phyloP scores from a whole-genome alignment of 2,888 invertebrate genomes.

The Helobdella robusta region DNA sequence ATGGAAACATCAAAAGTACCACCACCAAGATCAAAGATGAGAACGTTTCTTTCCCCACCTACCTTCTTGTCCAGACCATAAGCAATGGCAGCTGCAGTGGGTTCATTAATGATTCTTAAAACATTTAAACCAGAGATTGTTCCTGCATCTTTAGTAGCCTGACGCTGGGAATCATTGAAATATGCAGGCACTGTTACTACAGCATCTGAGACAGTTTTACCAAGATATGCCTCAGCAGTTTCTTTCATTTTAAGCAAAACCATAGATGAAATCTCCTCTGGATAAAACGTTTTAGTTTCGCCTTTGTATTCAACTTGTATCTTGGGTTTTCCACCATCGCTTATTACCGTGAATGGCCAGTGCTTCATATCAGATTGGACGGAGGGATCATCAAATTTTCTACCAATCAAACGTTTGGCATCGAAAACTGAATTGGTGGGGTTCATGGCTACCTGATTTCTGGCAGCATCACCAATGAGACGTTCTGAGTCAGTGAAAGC shows the following conservation, averaged over 20 bases:
- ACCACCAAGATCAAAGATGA: constrained; percentile 64
- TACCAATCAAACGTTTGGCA: constrained; percentile 64
- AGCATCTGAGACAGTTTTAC: constrained; percentile 51
- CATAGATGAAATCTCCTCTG: constrained; percentile 86
- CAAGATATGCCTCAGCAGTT: constrained; percentile 55
- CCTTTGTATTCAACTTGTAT: constrained; percentile 64
- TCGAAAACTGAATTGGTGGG: constrained; percentile 63
- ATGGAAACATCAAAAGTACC: constrained; percentile 93
- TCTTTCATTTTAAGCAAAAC: constrained; percentile 81
- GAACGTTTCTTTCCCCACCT: constrained; percentile 53
- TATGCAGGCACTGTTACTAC: constrained; percentile 50
- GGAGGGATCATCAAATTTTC: constrained; percentile 66
- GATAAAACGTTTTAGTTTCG: constrained; percentile 75
- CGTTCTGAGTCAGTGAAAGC: constrained; percentile 58
- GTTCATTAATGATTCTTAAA: constrained; percentile 68
- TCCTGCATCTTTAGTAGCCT: constrained; percentile 76
- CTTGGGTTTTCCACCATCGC: constrained; percentile 44
- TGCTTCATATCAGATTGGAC: constrained; percentile 71
- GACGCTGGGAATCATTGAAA: constrained; percentile 49
- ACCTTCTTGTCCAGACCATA: constrained; percentile 55
- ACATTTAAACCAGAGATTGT: constrained; percentile 73
- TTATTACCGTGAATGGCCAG: constrained; percentile 64
- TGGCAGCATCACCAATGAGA: constrained; percentile 47
- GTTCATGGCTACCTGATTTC: constrained; percentile 58
- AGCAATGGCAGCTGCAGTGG: constrained; percentile 59